These are phyloP conservation scores for Netelia melanura DNA, from an alignment of 2,888 invertebrate species.

Conservation along the genomic window DNA sequence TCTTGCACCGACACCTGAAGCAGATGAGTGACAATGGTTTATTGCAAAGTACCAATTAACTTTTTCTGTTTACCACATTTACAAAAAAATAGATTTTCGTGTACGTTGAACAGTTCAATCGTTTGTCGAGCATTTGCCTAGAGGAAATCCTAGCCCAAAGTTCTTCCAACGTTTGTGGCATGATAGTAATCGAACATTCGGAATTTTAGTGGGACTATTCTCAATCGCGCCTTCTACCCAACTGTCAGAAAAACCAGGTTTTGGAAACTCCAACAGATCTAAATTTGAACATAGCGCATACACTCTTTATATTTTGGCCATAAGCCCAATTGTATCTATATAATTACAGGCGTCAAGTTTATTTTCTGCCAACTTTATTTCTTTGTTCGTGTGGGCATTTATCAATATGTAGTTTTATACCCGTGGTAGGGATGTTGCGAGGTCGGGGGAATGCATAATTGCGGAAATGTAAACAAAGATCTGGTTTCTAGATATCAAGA, in stretches of 20 bases:
- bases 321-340: constrained; percentile 65
- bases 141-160: constrained; percentile 56
- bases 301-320: constrained; percentile 67
- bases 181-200: not conserved
- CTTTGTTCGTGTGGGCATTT: constrained; percentile 57
- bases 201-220: not conserved
- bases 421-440: not conserved
- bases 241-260: constrained; percentile 62
- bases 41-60: not conserved
- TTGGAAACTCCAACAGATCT: constrained; percentile 65
- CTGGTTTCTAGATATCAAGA: not conserved
- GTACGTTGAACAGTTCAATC: constrained; percentile 55
- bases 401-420: not conserved
- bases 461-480: not conserved
- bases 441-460: not conserved
- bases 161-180: constrained; percentile 40
- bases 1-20: constrained; percentile 71
- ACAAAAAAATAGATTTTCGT: not conserved
- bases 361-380: constrained; percentile 53
- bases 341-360: constrained; percentile 33
- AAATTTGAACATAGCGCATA: constrained; percentile 64
- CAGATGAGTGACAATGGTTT: not conserved
- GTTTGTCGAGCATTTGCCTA: constrained; percentile 23
- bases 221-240: constrained; percentile 21
- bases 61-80: not conserved